Evolutionary conservation across 1,140 invertebrate genomes (phyloP).

Genomic region (Bombus superbus): DNA sequence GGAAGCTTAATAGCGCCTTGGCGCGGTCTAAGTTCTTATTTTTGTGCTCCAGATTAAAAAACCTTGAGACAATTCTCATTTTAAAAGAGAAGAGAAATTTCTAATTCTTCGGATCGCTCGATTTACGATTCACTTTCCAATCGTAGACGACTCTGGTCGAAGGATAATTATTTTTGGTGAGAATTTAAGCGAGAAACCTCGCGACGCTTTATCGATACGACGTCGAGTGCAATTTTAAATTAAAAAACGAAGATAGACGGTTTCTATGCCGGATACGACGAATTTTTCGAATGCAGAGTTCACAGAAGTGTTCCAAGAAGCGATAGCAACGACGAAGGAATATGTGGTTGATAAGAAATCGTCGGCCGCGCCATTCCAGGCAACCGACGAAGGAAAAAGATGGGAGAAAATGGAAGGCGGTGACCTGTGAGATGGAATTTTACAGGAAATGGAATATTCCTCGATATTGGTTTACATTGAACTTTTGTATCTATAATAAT

Average conservation of each 20-base stretch:
- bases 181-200: too few species aligned
- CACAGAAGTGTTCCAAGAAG: conserved; percentile 6
- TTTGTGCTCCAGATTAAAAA: neutral
- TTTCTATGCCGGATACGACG: neutral
- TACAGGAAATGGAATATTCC: neutral
- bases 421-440: neutral
- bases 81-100: neutral
- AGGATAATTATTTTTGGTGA: too few species aligned
- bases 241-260: neutral
- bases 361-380: neutral
- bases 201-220: too few species aligned
- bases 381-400: neutral
- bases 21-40: neutral
- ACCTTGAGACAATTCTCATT: neutral
- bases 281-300: conserved; percentile 6
- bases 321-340: conserved; percentile 15
- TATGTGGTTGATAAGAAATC: conserved; percentile 28
- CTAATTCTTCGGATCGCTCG: neutral
- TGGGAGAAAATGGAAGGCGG: neutral
- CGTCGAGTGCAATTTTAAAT: neutral
- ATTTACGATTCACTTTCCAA: neutral
- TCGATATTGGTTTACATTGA: neutral
- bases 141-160: too few species aligned
- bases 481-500: neutral
- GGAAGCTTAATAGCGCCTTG: neutral